These are phyloP conservation scores for Bombus terrestris DNA, from an alignment of 1,140 invertebrate genomes.

Conservation along the genomic window DNA sequence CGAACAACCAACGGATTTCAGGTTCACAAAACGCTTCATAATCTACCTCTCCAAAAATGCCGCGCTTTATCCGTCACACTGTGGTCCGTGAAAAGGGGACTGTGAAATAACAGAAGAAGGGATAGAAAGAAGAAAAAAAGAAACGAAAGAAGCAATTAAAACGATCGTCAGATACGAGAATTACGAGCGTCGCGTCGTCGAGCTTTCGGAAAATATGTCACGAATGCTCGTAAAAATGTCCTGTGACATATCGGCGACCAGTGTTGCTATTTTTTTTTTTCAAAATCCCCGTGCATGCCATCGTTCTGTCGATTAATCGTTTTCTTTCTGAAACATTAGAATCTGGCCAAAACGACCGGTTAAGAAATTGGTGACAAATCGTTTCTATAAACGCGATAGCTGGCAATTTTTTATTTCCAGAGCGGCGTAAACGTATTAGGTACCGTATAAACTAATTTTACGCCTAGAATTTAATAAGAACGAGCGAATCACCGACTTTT, in stretches of 20 bases:
- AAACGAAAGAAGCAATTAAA: background rate
- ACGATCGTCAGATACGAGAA: background rate
- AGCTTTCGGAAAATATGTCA: slow-evolving; percentile 26
- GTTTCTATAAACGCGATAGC: too few relatives aligned
- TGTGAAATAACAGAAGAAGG: background rate
- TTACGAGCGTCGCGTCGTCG: background rate
- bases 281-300: background rate
- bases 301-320: background rate
- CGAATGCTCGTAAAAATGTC: slow-evolving; percentile 10
- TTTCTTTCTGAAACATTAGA: too few relatives aligned
- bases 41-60: background rate
- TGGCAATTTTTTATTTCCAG: too few relatives aligned
- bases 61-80: background rate
- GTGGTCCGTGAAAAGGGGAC: background rate
- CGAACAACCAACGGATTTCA: background rate
- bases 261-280: background rate
- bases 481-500: background rate
- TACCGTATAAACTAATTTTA: too few relatives aligned
- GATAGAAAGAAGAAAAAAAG: too few relatives aligned
- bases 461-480: background rate
- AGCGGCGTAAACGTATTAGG: rapidly evolving
- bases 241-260: too few relatives aligned
- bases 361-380: too few relatives aligned
- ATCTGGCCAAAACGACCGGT: background rate
- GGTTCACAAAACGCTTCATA: background rate